Percentiles rank a stretch among this genome's conserved stretches.
These are phyloP conservation scores for Thumatha senex DNA, from an alignment of 2,888 invertebrate species.

Conservation along the genomic window DNA sequence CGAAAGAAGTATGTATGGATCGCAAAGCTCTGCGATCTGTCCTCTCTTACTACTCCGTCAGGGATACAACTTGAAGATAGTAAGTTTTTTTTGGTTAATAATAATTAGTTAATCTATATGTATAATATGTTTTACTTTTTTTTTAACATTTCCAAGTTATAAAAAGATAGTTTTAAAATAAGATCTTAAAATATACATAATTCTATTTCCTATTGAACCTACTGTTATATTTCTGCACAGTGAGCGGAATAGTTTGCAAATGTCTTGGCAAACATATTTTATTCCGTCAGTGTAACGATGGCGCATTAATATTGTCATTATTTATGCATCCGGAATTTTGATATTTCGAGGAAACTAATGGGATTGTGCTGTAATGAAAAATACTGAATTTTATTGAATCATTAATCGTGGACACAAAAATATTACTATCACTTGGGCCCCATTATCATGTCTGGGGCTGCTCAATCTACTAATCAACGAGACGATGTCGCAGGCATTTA, in stretches of 20 bases:
- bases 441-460: too few relatives aligned
- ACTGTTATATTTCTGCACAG: neutral
- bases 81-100: too few relatives aligned
- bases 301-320: conserved; percentile 4
- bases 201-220: neutral
- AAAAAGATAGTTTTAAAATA: too few relatives aligned
- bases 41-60: too few relatives aligned
- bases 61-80: too few relatives aligned
- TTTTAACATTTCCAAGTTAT: too few relatives aligned
- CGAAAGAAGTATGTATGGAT: too few relatives aligned
- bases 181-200: too few relatives aligned
- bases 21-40: too few relatives aligned
- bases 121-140: too few relatives aligned
- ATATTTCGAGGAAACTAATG: neutral
- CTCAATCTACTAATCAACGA: neutral
- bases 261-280: conserved; percentile 6
- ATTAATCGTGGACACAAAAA: neutral
- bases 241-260: conserved; percentile 4
- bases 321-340: neutral
- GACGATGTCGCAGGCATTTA: too few relatives aligned
- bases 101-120: too few relatives aligned
- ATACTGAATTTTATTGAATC: neutral
- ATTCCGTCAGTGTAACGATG: conserved; percentile 1
- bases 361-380: neutral
- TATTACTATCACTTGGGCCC: neutral